These are phyloP conservation scores for Saccopteryx leptura DNA, from an alignment of 2,113 vertebrate species.

Conservation along the genomic window DNA sequence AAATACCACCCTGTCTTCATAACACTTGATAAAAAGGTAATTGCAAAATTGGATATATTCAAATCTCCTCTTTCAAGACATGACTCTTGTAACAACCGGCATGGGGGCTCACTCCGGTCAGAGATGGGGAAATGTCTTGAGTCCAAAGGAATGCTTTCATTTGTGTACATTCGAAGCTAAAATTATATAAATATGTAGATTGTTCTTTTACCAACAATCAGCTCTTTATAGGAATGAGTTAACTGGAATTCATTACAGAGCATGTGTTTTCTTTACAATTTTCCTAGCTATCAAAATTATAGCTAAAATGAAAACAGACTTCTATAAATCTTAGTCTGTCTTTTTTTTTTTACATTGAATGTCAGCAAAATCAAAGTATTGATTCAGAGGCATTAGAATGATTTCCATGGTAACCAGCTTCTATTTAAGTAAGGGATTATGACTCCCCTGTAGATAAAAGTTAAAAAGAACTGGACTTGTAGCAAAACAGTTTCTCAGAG, in stretches of 20 bases:
- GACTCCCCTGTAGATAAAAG: conserved; percentile 69
- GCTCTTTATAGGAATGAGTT: conserved; percentile 32
- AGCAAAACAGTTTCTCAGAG: conserved; percentile 58
- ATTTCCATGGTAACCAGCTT: conserved; percentile 77
- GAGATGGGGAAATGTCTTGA: neutral
- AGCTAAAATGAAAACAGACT: conserved; percentile 71
- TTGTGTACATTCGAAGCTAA: conserved; percentile 1
- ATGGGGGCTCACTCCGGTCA: neutral
- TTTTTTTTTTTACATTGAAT: conserved; percentile 77
- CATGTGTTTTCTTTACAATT: conserved; percentile 68
- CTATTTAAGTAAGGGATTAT: conserved; percentile 73
- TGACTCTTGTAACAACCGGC: neutral
- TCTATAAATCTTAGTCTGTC: conserved; percentile 67
- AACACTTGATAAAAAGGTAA: neutral
- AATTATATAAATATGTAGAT: conserved; percentile 46
- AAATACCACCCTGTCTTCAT: conserved; percentile 33
- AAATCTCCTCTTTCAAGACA: neutral
- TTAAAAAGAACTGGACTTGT: conserved; percentile 67
- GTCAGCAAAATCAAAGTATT: conserved; percentile 81
- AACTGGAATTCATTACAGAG: conserved; percentile 52
- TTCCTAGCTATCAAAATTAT: conserved; percentile 68
- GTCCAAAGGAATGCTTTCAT: neutral
- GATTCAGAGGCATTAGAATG: conserved; percentile 71
- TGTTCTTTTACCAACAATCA: conserved; percentile 62
- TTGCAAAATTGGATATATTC: neutral